phyloP scores from a whole-genome alignment of 2,888 invertebrate genomes.

The Pollenia amentaria region DNA sequence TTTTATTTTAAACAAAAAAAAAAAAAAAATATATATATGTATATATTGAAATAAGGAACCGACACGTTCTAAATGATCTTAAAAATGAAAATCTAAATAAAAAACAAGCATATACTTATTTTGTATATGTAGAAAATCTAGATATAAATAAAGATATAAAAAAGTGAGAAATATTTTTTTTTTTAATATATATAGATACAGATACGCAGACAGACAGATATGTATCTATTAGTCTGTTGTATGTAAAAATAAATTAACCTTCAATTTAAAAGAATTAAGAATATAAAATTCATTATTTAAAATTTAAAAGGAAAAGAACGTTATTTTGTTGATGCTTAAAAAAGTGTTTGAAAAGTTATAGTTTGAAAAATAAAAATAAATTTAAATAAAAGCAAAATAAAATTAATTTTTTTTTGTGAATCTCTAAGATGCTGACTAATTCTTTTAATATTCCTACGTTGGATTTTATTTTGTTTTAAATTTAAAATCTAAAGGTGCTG shows the following conservation, averaged over 20 bases:
- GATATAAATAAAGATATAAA: constrained; percentile 56
- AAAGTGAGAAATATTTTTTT: constrained; percentile 57
- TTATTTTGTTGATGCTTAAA: constrained; percentile 30
- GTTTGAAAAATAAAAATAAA: constrained; percentile 19
- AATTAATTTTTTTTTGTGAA: constrained; percentile 15
- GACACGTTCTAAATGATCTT: constrained; percentile 54
- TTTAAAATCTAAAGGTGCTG: constrained; percentile 38
- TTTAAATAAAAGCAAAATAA: constrained; percentile 4
- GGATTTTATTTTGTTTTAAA: constrained; percentile 44
- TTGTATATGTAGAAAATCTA: constrained; percentile 31
- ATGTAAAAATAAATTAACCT: constrained; percentile 61
- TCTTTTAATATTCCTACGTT: constrained; percentile 69
- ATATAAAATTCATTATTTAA: not conserved
- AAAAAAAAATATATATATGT: constrained; percentile 21
- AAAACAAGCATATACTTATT: constrained; percentile 56
- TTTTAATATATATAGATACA: constrained; percentile 3
- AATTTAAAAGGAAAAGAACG: constrained; percentile 1
- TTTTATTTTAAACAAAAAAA: constrained; percentile 15
- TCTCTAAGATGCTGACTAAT: constrained; percentile 71
- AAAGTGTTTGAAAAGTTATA: not conserved
- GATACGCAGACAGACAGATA: not conserved
- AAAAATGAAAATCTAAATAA: constrained; percentile 61
- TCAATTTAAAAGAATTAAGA: constrained; percentile 48
- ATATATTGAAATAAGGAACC: not conserved
- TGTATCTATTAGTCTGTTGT: constrained; percentile 11